Conservation (phyloP, 2,113 vertebrate genomes). For the Leucosticte australis region DNA sequence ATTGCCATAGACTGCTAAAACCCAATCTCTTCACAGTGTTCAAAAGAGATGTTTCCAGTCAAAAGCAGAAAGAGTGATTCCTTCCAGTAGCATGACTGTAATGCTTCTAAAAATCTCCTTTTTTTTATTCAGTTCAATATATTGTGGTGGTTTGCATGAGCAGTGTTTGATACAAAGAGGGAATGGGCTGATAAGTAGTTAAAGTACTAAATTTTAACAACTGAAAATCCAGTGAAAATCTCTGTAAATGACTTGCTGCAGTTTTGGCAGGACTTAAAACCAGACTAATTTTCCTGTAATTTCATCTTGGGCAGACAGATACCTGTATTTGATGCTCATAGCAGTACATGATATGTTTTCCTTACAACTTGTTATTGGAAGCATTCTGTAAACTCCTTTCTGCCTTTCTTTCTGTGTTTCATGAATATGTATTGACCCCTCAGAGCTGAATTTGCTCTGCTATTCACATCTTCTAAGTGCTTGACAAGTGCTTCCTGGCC, state of each 20-base stretch:
- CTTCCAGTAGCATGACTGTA: not conserved
- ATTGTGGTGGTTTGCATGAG: not conserved
- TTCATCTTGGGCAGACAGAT: not conserved
- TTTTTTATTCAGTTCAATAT: not conserved
- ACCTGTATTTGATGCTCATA: not conserved
- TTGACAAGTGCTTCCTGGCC: not conserved
- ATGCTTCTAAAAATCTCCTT: slow-evolving; percentile 18
- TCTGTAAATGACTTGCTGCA: not conserved
- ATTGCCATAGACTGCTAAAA: not conserved
- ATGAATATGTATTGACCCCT: not conserved
- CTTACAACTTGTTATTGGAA: not conserved
- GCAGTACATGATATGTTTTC: not conserved
- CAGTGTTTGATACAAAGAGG: not conserved
- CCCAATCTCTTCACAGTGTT: not conserved
- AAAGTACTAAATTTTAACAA: not conserved
- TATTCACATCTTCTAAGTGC: not conserved
- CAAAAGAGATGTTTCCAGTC: not conserved
- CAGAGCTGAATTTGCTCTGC: not conserved
- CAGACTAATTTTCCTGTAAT: not conserved
- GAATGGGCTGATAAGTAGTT: not conserved
- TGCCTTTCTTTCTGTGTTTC: not conserved
- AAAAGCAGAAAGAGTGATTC: slow-evolving; percentile 2
- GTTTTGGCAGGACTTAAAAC: not conserved
- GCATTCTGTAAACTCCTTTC: not conserved
- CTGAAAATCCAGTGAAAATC: not conserved